phyloP scores from a whole-genome alignment of 2,888 invertebrate species.

The Thumatha senex region DNA sequence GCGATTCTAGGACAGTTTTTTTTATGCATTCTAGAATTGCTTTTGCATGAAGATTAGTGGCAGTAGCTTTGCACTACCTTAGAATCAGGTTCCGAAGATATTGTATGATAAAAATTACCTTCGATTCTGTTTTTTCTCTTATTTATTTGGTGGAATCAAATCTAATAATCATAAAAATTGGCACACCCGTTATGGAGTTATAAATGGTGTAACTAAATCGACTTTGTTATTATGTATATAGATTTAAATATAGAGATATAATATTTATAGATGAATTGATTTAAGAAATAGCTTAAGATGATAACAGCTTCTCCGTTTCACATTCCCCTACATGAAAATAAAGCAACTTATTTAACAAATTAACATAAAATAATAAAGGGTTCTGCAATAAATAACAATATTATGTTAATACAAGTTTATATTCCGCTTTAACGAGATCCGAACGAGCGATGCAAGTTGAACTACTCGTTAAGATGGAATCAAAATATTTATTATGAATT shows the following conservation, averaged over 20 bases:
- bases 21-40: not conserved
- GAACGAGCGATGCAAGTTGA: constrained; percentile 62
- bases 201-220: too few species aligned
- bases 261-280: not conserved
- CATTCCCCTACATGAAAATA: constrained; percentile 24
- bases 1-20: not conserved
- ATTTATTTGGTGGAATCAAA: too few species aligned
- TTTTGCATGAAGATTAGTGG: too few species aligned
- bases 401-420: constrained; percentile 71
- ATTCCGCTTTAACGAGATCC: constrained; percentile 70
- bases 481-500: constrained; percentile 80
- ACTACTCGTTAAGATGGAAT: constrained; percentile 75
- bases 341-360: constrained; percentile 38
- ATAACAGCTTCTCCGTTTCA: constrained; percentile 7
- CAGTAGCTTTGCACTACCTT: too few species aligned
- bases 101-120: too few species aligned
- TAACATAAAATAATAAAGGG: constrained; percentile 52
- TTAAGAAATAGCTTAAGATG: constrained; percentile 1
- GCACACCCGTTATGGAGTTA: too few species aligned
- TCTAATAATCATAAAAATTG: too few species aligned
- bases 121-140: too few species aligned
- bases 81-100: too few species aligned
- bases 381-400: constrained; percentile 69
- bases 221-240: too few species aligned
- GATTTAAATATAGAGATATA: too few species aligned